These are phyloP conservation scores for Nothoprocta perdicaria DNA, from an alignment of 2,113 vertebrate genomes.

Conservation along the genomic window DNA sequence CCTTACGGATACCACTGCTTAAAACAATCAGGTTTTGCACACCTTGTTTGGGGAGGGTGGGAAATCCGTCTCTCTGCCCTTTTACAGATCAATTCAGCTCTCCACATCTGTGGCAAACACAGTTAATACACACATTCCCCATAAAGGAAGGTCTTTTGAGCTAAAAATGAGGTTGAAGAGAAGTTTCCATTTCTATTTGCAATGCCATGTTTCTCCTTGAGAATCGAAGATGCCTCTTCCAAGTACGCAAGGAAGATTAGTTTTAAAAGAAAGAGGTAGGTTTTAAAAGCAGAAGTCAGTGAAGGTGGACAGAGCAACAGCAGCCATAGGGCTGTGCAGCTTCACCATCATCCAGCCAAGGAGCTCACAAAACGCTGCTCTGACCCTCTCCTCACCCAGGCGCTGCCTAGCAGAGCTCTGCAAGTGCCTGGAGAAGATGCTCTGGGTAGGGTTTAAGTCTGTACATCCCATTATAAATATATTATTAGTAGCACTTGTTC, in stretches of 20 bases:
- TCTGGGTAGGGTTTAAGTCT: neutral
- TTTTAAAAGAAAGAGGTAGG: too few relatives aligned
- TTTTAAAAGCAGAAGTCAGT: neutral
- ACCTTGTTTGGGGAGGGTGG: neutral
- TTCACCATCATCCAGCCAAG: neutral
- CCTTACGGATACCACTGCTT: neutral
- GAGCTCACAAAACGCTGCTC: neutral
- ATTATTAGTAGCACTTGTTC: neutral
- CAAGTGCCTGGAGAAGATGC: neutral
- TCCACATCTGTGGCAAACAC: neutral
- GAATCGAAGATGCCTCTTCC: neutral
- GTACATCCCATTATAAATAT: neutral
- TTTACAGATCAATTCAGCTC: neutral
- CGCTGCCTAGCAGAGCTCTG: neutral
- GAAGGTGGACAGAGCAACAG: neutral
- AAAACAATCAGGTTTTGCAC: neutral
- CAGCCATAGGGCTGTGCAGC: neutral
- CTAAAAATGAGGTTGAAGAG: neutral
- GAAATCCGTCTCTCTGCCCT: neutral
- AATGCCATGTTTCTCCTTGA: neutral
- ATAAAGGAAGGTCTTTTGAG: rapidly evolving
- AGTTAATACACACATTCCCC: neutral
- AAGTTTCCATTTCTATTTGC: neutral
- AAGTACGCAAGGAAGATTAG: neutral
- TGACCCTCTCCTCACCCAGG: neutral